phyloP scores from a whole-genome alignment of 2,888 invertebrate genomes.

The Punctoribates punctum region DNA sequence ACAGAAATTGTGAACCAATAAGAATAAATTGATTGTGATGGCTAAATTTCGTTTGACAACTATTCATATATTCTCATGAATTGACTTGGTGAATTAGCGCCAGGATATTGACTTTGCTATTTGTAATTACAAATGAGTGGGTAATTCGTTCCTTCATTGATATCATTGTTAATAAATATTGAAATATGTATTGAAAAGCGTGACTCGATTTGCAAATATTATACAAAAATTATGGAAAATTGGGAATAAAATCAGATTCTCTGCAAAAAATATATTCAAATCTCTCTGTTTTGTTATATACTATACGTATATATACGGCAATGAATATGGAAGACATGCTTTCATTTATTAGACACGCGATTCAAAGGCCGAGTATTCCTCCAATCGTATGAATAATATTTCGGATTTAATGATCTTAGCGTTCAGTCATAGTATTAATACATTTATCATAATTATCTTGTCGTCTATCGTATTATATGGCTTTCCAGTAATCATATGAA shows the following conservation, averaged over 20 bases:
- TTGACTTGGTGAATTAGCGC: no score
- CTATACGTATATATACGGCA: neutral
- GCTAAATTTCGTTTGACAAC: no score
- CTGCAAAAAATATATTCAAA: neutral
- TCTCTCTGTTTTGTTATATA: neutral
- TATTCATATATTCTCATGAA: no score
- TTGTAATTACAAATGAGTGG: no score
- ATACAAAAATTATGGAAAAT: neutral
- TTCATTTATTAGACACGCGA: conserved; percentile 14
- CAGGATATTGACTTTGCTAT: no score
- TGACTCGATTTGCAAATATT: conserved; percentile 17
- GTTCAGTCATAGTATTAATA: conserved; percentile 1
- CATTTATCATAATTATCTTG: conserved; percentile 27
- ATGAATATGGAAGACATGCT: neutral
- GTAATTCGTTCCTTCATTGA: no score
- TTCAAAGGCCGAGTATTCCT: neutral
- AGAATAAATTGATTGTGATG: no score
- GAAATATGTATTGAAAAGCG: neutral
- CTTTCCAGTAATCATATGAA: neutral
- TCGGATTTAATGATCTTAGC: neutral
- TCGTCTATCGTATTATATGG: conserved; percentile 13
- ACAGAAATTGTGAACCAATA: no score
- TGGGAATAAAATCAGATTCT: neutral
- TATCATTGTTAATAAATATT: neutral
- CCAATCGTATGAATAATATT: conserved; percentile 7